A percentile compares a stretch with the other conserved stretches of the same genome.
phyloP scores from a whole-genome alignment of 2,113 vertebrate species.

The Cichladusa arquata region DNA sequence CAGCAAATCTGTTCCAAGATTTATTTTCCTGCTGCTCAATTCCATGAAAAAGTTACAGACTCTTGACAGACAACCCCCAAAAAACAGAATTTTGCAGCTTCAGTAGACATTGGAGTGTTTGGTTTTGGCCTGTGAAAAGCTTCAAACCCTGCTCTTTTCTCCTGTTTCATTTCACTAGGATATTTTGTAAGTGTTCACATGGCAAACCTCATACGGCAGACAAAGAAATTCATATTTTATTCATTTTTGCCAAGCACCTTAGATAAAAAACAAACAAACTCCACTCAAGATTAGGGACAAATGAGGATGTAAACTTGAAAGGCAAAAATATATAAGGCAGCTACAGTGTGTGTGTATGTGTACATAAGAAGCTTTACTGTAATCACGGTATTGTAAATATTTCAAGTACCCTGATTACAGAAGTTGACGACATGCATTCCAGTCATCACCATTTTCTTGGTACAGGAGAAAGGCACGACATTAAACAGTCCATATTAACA shows the following conservation, averaged over 20 bases:
- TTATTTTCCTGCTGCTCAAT: background rate
- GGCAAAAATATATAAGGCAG: background rate
- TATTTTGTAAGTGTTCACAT: background rate
- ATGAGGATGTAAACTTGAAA: background rate
- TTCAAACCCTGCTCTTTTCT: background rate
- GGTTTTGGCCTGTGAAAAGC: background rate
- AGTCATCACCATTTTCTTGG: constrained; percentile 24
- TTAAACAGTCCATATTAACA: background rate
- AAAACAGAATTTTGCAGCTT: background rate
- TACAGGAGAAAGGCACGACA: background rate
- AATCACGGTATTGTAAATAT: constrained; percentile 12
- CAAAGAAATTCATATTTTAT: background rate
- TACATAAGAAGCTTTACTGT: background rate
- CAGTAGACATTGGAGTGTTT: background rate
- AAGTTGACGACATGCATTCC: constrained; percentile 35
- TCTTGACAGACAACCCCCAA: background rate
- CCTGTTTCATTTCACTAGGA: background rate
- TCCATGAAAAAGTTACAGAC: background rate
- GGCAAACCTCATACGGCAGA: background rate
- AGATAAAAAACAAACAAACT: background rate
- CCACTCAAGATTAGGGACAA: background rate
- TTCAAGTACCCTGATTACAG: constrained; percentile 49
- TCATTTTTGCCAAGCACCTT: background rate
- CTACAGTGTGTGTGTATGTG: background rate
- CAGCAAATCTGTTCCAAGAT: background rate